A percentile compares a stretch with the other conserved stretches of the same genome.
These are phyloP conservation scores for Gobio occitaniae DNA, from an alignment of 2,797 vertebrate genomes.

Conservation along the genomic window DNA sequence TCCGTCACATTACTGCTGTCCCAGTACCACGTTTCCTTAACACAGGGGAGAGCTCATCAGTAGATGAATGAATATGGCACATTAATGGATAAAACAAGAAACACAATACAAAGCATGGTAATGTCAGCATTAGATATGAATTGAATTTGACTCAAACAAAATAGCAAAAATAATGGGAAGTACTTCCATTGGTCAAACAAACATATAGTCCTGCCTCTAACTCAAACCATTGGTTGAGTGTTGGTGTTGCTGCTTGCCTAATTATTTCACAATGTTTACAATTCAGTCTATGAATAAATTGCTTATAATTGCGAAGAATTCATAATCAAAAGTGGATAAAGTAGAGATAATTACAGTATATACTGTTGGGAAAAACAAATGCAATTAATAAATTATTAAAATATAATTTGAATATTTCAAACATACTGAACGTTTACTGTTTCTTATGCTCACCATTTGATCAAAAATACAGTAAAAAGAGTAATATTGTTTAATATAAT, in stretches of 20 bases:
- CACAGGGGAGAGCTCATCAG: slow-evolving; percentile 23
- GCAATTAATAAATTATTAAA: neutral
- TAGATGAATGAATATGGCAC: slow-evolving; percentile 5
- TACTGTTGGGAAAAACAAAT: neutral
- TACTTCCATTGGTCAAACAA: neutral
- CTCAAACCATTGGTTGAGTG: neutral
- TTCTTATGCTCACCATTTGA: neutral
- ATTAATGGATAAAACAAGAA: neutral
- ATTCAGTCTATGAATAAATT: neutral
- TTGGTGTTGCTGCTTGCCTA: neutral
- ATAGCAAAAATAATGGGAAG: neutral
- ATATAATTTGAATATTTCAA: neutral
- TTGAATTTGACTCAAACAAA: neutral
- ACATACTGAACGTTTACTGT: neutral
- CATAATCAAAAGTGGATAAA: neutral
- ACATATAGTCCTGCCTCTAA: neutral
- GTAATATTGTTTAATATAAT: neutral
- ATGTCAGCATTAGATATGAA: neutral
- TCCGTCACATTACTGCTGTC: slow-evolving; percentile 91
- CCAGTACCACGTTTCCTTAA: slow-evolving; percentile 99
- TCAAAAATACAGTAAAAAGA: neutral
- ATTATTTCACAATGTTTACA: neutral
- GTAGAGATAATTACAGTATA: neutral
- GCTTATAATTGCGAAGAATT: neutral
- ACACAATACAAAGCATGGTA: neutral